Evolutionary conservation across 2,888 invertebrate species (phyloP).

Genomic region (Orthosia gothica): DNA sequence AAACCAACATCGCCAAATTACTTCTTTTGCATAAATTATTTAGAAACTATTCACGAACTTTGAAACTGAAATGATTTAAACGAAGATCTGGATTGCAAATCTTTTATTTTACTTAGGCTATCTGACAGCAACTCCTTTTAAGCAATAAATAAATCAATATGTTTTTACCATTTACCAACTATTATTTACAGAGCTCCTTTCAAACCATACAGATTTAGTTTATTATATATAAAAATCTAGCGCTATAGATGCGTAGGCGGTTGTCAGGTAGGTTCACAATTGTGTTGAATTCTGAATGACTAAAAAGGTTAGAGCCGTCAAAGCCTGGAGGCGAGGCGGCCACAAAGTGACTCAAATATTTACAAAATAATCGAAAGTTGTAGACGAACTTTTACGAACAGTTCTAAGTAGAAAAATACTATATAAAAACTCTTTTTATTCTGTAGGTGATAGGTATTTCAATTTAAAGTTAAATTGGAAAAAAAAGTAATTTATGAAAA

Average conservation of each 20-base stretch:
- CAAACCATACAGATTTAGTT: constrained; percentile 8
- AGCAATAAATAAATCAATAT: background rate
- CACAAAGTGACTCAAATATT: constrained; percentile 59
- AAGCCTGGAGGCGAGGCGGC: constrained; percentile 30
- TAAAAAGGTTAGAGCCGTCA: constrained; percentile 46
- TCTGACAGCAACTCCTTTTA: background rate
- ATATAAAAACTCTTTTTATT: constrained; percentile 24
- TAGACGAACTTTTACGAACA: constrained; percentile 36
- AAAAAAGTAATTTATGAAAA: constrained; percentile 1
- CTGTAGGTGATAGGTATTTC: background rate
- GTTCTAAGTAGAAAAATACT: constrained; percentile 11
- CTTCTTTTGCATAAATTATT: constrained; percentile 23
- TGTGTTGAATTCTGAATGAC: constrained; percentile 52
- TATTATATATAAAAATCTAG: constrained; percentile 19
- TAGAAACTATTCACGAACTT: constrained; percentile 14
- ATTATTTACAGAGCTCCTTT: background rate
- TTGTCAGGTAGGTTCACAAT: constrained; percentile 29
- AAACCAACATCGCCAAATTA: background rate
- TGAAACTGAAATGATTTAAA: background rate
- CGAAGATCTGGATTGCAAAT: constrained; percentile 4
- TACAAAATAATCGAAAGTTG: constrained; percentile 57
- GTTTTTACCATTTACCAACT: background rate
- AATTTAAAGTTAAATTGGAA: constrained; percentile 39
- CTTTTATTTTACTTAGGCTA: background rate
- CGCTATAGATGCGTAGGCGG: background rate